Conservation (phyloP, 2,888 invertebrate genomes). For the Argyra leucocephala region DNA sequence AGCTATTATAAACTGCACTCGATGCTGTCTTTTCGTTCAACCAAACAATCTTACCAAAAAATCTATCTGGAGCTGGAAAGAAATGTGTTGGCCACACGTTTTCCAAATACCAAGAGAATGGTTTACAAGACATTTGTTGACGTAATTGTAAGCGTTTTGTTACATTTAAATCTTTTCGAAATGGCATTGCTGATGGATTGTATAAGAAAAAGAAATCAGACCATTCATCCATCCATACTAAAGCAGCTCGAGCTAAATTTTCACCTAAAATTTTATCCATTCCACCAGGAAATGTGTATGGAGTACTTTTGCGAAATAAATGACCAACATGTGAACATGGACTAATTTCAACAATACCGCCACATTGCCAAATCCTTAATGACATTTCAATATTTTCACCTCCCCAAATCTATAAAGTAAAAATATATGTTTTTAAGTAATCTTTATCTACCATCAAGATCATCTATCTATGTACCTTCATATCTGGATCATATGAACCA, state of each 20-base stretch:
- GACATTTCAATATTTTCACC: constrained; percentile 97
- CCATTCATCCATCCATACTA: constrained; percentile 99
- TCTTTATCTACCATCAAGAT: constrained; percentile 65
- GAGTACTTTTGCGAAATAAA: constrained; percentile 83
- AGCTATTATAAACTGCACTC: constrained; percentile 31
- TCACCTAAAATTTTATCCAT: constrained; percentile 67
- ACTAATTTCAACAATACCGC: constrained; percentile 79
- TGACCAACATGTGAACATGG: constrained; percentile 92
- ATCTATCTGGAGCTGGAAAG: constrained; percentile 75
- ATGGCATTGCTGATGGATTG: constrained; percentile 43
- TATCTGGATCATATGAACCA: constrained; percentile 81
- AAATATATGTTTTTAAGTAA: neutral
- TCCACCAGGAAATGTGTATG: constrained; percentile 91
- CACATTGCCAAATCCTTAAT: constrained; percentile 93
- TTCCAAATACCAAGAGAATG: constrained; percentile 87
- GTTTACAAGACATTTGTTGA: constrained; percentile 67
- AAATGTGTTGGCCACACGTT: constrained; percentile 95
- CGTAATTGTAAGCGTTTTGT: constrained; percentile 57
- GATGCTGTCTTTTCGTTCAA: constrained; percentile 35
- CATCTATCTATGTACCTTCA: constrained; percentile 66
- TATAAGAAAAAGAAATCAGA: constrained; percentile 83
- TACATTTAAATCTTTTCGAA: constrained; percentile 38
- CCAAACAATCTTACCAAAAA: constrained; percentile 73
- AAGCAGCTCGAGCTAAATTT: constrained; percentile 85
- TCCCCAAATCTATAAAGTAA: constrained; percentile 70